Percentiles rank a stretch among this genome's conserved stretches.
phyloP scores from a whole-genome alignment of 2,113 vertebrate species.

The Miniopterus natalensis region DNA sequence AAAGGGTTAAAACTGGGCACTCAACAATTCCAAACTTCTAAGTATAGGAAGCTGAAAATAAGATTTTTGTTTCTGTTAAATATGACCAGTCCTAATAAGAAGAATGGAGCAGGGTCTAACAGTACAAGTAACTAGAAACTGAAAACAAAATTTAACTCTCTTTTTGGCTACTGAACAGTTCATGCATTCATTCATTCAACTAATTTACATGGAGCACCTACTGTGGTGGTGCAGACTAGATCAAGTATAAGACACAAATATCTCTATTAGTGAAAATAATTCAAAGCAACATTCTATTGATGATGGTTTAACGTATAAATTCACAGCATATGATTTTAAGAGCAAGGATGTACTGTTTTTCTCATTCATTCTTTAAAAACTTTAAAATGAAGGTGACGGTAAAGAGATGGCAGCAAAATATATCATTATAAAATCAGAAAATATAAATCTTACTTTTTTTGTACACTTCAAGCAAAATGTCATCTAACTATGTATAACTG shows the following conservation, averaged over 20 bases:
- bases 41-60: constrained; percentile 15
- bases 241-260: not conserved
- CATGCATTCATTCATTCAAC: constrained; percentile 39
- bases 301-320: constrained; percentile 14
- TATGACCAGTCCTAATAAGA: not conserved
- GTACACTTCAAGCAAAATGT: constrained; percentile 16
- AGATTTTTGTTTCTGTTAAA: constrained; percentile 46
- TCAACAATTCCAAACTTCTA: constrained; percentile 11
- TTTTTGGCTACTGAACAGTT: not conserved
- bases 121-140: constrained; percentile 1
- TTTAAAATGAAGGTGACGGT: constrained; percentile 35
- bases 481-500: constrained; percentile 33
- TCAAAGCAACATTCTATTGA: not conserved
- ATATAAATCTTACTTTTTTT: constrained; percentile 4
- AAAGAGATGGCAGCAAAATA: constrained; percentile 6
- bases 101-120: not conserved
- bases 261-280: constrained; percentile 29
- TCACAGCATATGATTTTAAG: not conserved
- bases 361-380: constrained; percentile 1
- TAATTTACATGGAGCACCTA: not conserved
- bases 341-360: constrained; percentile 1
- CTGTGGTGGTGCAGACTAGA: not conserved
- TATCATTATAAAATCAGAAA: constrained; percentile 43
- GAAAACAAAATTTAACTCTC: constrained; percentile 20
- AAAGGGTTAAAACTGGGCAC: not conserved